phyloP scores from a whole-genome alignment of 53 echinoderm and acorn worm species.

The Paracentrotus lividus region DNA sequence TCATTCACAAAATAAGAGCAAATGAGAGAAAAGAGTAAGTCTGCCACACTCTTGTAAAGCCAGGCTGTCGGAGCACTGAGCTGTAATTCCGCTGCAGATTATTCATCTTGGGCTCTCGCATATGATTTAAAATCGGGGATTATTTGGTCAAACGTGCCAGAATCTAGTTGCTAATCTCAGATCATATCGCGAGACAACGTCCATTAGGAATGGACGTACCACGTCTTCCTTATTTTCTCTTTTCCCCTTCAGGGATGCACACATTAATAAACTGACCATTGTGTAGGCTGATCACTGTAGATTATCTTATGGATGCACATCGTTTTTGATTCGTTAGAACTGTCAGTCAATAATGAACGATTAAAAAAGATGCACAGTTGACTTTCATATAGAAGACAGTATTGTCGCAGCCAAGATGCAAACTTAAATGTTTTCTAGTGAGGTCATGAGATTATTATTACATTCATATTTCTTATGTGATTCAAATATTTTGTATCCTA shows the following conservation, averaged over 20 bases:
- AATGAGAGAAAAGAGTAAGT: not conserved
- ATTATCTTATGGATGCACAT: not conserved
- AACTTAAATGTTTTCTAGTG: no score
- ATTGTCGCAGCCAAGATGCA: no score
- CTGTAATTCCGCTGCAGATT: slow-evolving; percentile 47
- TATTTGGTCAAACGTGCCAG: slow-evolving; percentile 45
- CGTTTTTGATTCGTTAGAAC: not conserved
- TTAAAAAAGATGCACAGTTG: not conserved
- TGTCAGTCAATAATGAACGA: not conserved
- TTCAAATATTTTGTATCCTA: no score
- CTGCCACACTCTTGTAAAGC: slow-evolving; percentile 25
- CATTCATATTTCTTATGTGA: no score
- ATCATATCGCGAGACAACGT: not conserved
- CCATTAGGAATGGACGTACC: not conserved
- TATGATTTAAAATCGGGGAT: slow-evolving; percentile 41
- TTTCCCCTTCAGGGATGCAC: not conserved
- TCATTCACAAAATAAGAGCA: slow-evolving; percentile 27
- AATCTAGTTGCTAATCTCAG: slow-evolving; percentile 32
- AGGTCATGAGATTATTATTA: no score
- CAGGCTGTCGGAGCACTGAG: slow-evolving; percentile 35
- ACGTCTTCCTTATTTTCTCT: not conserved
- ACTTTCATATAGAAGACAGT: no score
- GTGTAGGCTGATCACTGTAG: not conserved
- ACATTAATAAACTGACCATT: slow-evolving; percentile 19
- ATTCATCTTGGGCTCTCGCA: slow-evolving; percentile 5